Base-by-base conservation (phyloP, 1,140 invertebrate species). In the Brachionus paranguensis region DNA sequence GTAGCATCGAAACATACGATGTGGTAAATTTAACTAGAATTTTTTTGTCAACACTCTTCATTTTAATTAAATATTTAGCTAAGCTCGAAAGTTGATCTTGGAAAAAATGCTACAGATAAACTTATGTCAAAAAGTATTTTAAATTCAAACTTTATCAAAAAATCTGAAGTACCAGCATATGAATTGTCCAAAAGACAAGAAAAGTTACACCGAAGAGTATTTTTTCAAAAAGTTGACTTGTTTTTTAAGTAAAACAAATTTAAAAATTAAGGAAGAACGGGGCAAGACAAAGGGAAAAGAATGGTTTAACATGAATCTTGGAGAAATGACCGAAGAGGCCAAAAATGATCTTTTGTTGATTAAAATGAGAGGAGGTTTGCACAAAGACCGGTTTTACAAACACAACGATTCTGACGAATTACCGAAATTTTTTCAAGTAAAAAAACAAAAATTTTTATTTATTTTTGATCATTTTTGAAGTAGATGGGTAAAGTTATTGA, bases 301-400 rank as follows among this genome's bases (percentile, higher is more conserved):
- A 78, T 98, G 96, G 96, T 97, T 93, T 88, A 92, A 95, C 87
- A 91, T 98, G 89, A 92, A 93, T 53, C 94, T 94, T 1, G 93
- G 95, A 68, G 95, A 97, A 88, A 87, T 97, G 85, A 96, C 94
- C 0, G 93, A 95, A 27, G 95, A 97, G 88, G 88, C 93, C 5
- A 93, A 93, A 87, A 93, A 93, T 87, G 95, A 98, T 88, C 90
- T 98, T 6, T 92, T 94, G 89, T 89, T 97, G 4, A 88, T 99
- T 1, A 93, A 94, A 89, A 96, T 98, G 95, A 92, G 96, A 87
- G 93, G 94, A n/a, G 94, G 92, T 5, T 89, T 98, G 3, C 94
- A 98, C 91, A 93, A 95, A 0, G 97, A 96, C 89, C 92, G 92
- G 78, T 97, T 97, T 87, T 98, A 97, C 89, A 97, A 97, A 88